Base-by-base conservation (phyloP, 2,888 invertebrate species). In the Himalopsyche kuldschensis region DNA sequence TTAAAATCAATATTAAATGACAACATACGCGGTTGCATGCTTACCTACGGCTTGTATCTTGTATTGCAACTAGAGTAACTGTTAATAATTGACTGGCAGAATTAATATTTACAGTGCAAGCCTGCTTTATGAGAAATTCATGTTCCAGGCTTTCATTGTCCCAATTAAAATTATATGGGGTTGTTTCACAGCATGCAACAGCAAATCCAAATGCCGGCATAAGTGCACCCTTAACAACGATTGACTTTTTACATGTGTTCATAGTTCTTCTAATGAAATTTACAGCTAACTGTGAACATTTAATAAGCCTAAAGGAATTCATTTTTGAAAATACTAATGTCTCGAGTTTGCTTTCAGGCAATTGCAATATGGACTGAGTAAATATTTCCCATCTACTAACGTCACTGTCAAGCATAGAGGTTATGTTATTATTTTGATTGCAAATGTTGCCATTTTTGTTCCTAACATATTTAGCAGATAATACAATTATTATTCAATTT, bases 51-150 rank as follows among this genome's bases (percentile, higher is more conserved):
- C 91, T 91, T 27, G 91, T 91, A 86, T 93, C 92, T 87, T 92
- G 90, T 86, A 92, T 91, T 79, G 93, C 93, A n/a, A 92, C 90
- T 84, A 92, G 87, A 27, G 92, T 92, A 20, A 92, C 91, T 5
- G 92, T 92, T 6, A 93, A 88, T 4, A 93, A 89, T 87, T 93
- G 92, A 27, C 91, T 92, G 17, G 92, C 91, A n/a, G 92, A 91
- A 87, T 92, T 92, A 3, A 92, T 91, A 83, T 91, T 92, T 20
- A 91, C 90, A 31, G 92, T 92, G 2, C 92, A 91, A 3, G 93
- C 92, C 89, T 93, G 93, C 10, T 90, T 89, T 81, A 93, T 92
- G 78, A 93, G 87, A 87, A 92, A 92, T 77, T 92, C 92, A 82
- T 93, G 92, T 86, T 92, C 91, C 83, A 92, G 88, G 82, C 86